phyloP scores from a whole-genome alignment of 2,797 vertebrate species.

The Heteromormyrus szaboi region DNA sequence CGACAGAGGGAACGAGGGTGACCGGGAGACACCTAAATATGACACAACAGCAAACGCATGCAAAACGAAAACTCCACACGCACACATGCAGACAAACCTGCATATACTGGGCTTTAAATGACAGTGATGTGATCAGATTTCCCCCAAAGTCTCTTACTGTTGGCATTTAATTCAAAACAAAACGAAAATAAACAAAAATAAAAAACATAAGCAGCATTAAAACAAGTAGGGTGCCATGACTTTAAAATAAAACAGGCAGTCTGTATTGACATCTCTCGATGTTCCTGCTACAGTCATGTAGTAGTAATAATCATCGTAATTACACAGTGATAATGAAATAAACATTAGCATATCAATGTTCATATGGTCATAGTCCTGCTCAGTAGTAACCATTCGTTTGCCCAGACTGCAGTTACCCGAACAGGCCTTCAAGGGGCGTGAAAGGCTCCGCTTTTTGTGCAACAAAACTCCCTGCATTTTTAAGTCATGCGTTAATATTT shows the following conservation, averaged over 20 bases:
- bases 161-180: slow-evolving; percentile 54
- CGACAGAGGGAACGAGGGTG: slow-evolving; percentile 38
- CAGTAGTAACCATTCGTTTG: slow-evolving; percentile 78
- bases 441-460: slow-evolving; percentile 71
- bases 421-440: slow-evolving; percentile 68
- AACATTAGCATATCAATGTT: background rate
- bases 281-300: slow-evolving; percentile 58
- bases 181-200: slow-evolving; percentile 1
- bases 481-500: slow-evolving; percentile 60
- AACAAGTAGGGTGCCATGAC: slow-evolving; percentile 69
- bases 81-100: slow-evolving; percentile 27
- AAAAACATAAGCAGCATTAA: slow-evolving; percentile 76
- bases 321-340: slow-evolving; percentile 51
- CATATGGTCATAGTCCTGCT: slow-evolving; percentile 54
- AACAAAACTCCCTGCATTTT: slow-evolving; percentile 78
- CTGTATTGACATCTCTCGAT: slow-evolving; percentile 52
- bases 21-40: slow-evolving; percentile 18
- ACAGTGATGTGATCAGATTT: slow-evolving; percentile 54
- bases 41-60: slow-evolving; percentile 20
- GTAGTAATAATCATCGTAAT: slow-evolving; percentile 52
- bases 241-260: slow-evolving; percentile 60
- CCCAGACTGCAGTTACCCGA: slow-evolving; percentile 65
- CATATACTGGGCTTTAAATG: slow-evolving; percentile 48
- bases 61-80: slow-evolving; percentile 47
- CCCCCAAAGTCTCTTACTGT: slow-evolving; percentile 48